Evolutionary conservation across 2,888 invertebrate species (phyloP), one percentile per base, ranked within the genome.

Genomic region (Calameuta filiformis): DNA sequence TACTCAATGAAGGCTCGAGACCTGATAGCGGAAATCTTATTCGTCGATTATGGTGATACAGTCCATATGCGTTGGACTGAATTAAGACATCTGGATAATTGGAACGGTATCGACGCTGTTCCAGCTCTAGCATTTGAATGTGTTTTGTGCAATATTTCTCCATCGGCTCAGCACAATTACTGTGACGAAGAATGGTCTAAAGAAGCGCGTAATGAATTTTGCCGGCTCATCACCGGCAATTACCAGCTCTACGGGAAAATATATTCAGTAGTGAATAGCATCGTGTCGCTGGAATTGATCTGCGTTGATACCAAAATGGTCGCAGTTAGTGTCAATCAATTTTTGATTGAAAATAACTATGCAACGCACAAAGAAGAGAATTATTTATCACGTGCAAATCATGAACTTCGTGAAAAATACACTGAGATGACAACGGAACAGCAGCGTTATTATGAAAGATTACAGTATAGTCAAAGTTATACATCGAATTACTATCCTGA

Each of bases 231-330:
- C 94, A 90, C 35, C 93, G 93, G 92, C 94, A 93, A 85, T 79
- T 68, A 34, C 31, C 69, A 76, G 35, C 30, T 89, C 0, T 85
- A 35, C 84, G 94, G 93, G 85, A 83, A 93, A 93, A 91, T 96
- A 23, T 97, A 95, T 90, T 98, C 98, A 0, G 95, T 97, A n/a
- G 95, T 96, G 0, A 94, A 95, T 79, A 94, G 95, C 69, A 93
- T 96, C 1, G 94, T 96, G 0, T 93, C 95, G 1, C 92, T 98
- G 1, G 94, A 95, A 76, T 89, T 98, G 71, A 92, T 93, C 73
- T 81, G 83, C 23, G 77, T 81, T 0, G 88, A 90, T 3, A 77
- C 82, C 0, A 80, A 84, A 23, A 82, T 92, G 0, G 93, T 91
- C 81, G 2, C 56, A 15, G 9, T 9, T 9, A 56, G 56, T 56